phyloP scores from a whole-genome alignment of 2,797 vertebrate genomes.

The Heterohyrax brucei region DNA sequence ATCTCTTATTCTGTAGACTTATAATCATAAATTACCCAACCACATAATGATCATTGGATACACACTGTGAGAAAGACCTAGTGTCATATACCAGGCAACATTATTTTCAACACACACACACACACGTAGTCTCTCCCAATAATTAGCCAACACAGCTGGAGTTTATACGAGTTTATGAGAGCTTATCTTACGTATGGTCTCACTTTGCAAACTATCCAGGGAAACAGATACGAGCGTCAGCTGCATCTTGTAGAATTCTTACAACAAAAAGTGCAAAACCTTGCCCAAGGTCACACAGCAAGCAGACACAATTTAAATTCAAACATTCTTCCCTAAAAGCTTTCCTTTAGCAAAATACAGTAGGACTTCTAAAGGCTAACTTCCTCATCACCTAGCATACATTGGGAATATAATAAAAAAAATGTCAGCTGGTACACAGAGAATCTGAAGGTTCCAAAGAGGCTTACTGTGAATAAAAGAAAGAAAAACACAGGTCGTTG shows the following conservation, averaged over 20 bases:
- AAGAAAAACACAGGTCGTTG: slow-evolving; percentile 52
- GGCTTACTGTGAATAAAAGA: neutral
- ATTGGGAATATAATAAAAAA: slow-evolving; percentile 32
- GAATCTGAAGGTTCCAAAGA: neutral
- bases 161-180: neutral
- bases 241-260: slow-evolving; percentile 4
- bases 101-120: neutral
- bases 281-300: slow-evolving; percentile 51
- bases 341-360: neutral
- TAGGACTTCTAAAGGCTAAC: slow-evolving; percentile 15
- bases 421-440: neutral
- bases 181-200: neutral
- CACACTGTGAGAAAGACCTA: neutral
- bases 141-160: neutral
- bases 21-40: neutral
- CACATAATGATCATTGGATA: neutral
- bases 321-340: neutral
- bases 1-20: neutral
- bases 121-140: neutral
- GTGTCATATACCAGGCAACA: neutral
- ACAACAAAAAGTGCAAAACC: slow-evolving; percentile 50
- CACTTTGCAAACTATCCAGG: neutral
- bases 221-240: neutral
- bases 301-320: slow-evolving; percentile 40
- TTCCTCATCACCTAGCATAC: slow-evolving; percentile 1